Evolutionary conservation across 2,888 invertebrate genomes (phyloP).

Genomic region (Hedychridium roseum): DNA sequence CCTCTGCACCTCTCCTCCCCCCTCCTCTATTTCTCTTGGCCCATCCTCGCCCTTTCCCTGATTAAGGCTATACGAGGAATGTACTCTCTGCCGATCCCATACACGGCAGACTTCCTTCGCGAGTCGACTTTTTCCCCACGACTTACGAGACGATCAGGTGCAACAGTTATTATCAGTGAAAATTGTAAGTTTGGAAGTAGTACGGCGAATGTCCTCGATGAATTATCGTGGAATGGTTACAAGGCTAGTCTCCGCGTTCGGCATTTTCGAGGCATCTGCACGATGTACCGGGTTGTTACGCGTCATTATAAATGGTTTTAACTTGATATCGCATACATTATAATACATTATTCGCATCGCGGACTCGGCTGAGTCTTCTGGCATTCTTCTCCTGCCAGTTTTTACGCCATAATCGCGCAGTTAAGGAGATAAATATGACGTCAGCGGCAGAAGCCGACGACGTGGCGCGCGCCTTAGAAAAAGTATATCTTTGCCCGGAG

Average conservation of each 20-base stretch:
- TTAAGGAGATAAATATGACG: constrained; percentile 56
- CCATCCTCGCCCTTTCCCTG: constrained; percentile 36
- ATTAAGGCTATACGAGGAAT: constrained; percentile 40
- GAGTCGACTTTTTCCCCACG: constrained; percentile 20
- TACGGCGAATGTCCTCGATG: no score
- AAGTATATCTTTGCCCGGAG: constrained; percentile 37
- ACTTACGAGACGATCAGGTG: no score
- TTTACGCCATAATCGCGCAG: constrained; percentile 50
- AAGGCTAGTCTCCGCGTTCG: no score
- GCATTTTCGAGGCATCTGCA: no score
- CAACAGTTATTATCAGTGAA: no score
- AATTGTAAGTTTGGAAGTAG: no score
- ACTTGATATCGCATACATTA: constrained; percentile 41
- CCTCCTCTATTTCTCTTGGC: constrained; percentile 14
- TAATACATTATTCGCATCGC: constrained; percentile 34
- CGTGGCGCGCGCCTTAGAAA: constrained; percentile 36
- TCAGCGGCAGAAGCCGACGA: constrained; percentile 50
- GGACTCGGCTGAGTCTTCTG: constrained; percentile 16
- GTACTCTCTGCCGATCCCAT: no score
- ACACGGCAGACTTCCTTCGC: constrained; percentile 8
- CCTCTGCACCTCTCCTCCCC: neutral
- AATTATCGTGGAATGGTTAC: no score
- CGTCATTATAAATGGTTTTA: constrained; percentile 40
- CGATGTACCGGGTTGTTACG: no score
- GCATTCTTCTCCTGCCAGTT: constrained; percentile 41